These are phyloP conservation scores for Marmota flaviventris DNA, from an alignment of 2,113 vertebrate genomes.

Conservation along the genomic window DNA sequence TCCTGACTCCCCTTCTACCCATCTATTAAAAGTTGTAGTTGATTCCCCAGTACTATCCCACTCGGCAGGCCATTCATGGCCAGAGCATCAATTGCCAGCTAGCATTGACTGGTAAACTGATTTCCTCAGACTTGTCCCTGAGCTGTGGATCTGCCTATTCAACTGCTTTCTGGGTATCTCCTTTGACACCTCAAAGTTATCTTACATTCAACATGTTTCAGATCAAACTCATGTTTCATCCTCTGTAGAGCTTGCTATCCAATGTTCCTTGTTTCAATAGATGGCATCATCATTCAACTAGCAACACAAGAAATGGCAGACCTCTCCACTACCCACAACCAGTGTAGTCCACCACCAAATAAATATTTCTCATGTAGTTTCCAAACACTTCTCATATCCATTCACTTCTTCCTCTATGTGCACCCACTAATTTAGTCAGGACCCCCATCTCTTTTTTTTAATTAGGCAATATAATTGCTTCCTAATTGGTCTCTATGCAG, in stretches of 20 bases:
- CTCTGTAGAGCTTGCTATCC: not conserved
- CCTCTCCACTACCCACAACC: not conserved
- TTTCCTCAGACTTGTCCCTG: not conserved
- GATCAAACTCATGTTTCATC: not conserved
- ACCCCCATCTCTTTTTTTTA: not conserved
- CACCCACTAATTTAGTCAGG: not conserved
- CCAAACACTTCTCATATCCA: not conserved
- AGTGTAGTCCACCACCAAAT: not conserved
- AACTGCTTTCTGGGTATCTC: not conserved
- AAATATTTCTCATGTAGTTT: not conserved
- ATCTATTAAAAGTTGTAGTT: constrained; percentile 23
- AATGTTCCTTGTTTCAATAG: not conserved
- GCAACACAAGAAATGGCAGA: not conserved
- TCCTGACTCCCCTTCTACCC: not conserved
- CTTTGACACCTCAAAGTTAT: not conserved
- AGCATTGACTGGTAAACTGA: constrained; percentile 46
- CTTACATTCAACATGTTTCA: not conserved
- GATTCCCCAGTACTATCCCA: not conserved
- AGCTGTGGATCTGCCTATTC: not conserved
- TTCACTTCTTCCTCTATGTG: not conserved
- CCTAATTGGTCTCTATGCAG: not conserved
- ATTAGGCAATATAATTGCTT: not conserved
- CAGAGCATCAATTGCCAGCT: constrained; percentile 2
- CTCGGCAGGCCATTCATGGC: not conserved
- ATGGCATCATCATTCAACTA: not conserved